Conservation (phyloP, 2,797 vertebrate species). For the Scolopax rusticola region DNA sequence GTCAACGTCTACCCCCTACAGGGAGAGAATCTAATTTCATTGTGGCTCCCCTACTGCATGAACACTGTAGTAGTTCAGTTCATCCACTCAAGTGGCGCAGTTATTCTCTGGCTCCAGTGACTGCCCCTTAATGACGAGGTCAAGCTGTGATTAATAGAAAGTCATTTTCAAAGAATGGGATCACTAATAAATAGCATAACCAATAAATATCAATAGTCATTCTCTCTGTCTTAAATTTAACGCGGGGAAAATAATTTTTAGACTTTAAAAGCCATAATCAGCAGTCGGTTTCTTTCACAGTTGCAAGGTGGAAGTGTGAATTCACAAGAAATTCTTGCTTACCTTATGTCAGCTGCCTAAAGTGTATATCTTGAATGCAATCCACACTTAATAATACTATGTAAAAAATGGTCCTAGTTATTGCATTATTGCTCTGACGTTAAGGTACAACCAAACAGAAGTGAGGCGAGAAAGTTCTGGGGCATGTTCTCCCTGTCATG, state of each 20-base stretch:
- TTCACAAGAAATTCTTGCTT: neutral
- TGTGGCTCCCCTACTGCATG: neutral
- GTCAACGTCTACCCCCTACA: slow-evolving; percentile 80
- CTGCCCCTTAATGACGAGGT: slow-evolving; percentile 57
- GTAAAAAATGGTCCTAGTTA: neutral
- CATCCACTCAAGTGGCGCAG: neutral
- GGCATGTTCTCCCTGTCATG: neutral
- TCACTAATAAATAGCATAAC: slow-evolving; percentile 54
- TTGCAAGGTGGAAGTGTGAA: neutral
- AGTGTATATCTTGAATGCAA: neutral
- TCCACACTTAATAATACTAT: fast-evolving
- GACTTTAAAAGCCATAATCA: slow-evolving; percentile 28
- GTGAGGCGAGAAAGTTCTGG: neutral
- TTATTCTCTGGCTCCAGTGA: slow-evolving; percentile 56
- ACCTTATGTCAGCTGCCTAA: neutral
- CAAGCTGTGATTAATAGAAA: slow-evolving; percentile 72
- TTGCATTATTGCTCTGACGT: neutral
- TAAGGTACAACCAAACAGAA: neutral
- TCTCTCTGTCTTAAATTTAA: slow-evolving; percentile 42
- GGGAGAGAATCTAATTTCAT: slow-evolving; percentile 81
- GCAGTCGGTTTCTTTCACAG: neutral
- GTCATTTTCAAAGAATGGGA: slow-evolving; percentile 37
- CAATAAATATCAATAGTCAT: neutral
- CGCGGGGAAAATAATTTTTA: slow-evolving; percentile 23
- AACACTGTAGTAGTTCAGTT: slow-evolving; percentile 42